Percentiles rank a stretch among this genome's conserved stretches.
These are phyloP conservation scores for Chrysolina haemoptera DNA, from an alignment of 2,888 invertebrate genomes.

Conservation along the genomic window DNA sequence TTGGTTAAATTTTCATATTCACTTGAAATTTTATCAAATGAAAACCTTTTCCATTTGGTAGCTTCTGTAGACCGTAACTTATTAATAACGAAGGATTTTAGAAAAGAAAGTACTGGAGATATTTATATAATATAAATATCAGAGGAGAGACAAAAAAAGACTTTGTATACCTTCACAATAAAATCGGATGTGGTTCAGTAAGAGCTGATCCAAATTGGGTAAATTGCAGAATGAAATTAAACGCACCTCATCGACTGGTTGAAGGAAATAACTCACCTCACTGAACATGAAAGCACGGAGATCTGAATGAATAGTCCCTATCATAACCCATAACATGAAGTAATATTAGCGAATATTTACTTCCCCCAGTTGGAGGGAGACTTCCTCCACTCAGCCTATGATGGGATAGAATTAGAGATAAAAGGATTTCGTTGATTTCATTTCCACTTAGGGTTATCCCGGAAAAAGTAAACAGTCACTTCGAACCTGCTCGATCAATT, in stretches of 20 bases:
- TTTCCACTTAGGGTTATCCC: conserved; percentile 58
- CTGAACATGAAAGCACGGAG: conserved; percentile 17
- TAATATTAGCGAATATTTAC: conserved; percentile 49
- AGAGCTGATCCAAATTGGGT: background rate
- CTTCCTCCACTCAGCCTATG: conserved; percentile 41
- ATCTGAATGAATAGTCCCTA: conserved; percentile 27
- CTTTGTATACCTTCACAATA: too few relatives aligned
- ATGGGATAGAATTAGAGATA: conserved; percentile 52
- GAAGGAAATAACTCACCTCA: background rate
- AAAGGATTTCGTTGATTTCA: conserved; percentile 55
- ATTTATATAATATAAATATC: too few relatives aligned
- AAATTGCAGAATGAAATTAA: background rate
- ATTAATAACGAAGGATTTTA: too few relatives aligned
- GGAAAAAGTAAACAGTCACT: conserved; percentile 49
- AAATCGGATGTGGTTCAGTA: too few relatives aligned
- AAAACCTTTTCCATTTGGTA: too few relatives aligned
- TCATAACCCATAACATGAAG: conserved; percentile 41
- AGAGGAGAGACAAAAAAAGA: too few relatives aligned
- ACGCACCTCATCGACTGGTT: conserved; percentile 8
- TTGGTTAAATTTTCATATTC: too few relatives aligned
- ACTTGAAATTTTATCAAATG: too few relatives aligned
- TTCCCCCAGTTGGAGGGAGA: conserved; percentile 47
- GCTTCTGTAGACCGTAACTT: too few relatives aligned
- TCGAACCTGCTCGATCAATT: conserved; percentile 31
- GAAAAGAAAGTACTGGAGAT: too few relatives aligned